Conservation (phyloP, 2,888 invertebrate species). For the Gymnoscelis rufifasciata region DNA sequence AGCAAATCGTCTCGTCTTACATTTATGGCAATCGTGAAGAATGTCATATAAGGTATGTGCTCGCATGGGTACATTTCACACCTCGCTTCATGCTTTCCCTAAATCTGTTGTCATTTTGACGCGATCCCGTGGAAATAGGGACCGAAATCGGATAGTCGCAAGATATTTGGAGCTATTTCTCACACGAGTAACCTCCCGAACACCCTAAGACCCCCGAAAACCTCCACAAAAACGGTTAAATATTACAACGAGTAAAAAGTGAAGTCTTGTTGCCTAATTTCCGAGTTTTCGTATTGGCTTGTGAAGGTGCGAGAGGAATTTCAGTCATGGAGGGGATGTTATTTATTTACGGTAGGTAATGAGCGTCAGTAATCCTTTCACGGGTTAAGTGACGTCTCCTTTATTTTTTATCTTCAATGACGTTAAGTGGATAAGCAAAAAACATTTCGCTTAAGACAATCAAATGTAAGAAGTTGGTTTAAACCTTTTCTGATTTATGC, state of each 20-base stretch:
- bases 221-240: conserved; percentile 55
- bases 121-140: conserved; percentile 72
- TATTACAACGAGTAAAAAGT: conserved; percentile 68
- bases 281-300: conserved; percentile 15
- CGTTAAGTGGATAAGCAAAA: not conserved
- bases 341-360: conserved; percentile 2
- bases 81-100: conserved; percentile 74
- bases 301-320: conserved; percentile 8
- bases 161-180: conserved; percentile 72
- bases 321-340: conserved; percentile 5
- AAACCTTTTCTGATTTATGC: too few species aligned
- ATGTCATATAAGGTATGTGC: conserved; percentile 71
- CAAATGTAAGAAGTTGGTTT: too few species aligned
- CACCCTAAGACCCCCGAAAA: not conserved
- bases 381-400: conserved; percentile 1
- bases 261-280: conserved; percentile 54
- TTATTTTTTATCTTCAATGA: not conserved
- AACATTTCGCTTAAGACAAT: too few species aligned
- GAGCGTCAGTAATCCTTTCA: too few species aligned
- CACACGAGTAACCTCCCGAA: conserved; percentile 48
- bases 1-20: conserved; percentile 61
- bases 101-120: conserved; percentile 77
- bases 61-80: conserved; percentile 75
- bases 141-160: conserved; percentile 66
- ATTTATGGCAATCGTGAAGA: conserved; percentile 66